Evolutionary conservation across 2,888 invertebrate genomes (phyloP), one percentile per base, ranked within the genome.

Genomic region (Metallyticus violacea): DNA sequence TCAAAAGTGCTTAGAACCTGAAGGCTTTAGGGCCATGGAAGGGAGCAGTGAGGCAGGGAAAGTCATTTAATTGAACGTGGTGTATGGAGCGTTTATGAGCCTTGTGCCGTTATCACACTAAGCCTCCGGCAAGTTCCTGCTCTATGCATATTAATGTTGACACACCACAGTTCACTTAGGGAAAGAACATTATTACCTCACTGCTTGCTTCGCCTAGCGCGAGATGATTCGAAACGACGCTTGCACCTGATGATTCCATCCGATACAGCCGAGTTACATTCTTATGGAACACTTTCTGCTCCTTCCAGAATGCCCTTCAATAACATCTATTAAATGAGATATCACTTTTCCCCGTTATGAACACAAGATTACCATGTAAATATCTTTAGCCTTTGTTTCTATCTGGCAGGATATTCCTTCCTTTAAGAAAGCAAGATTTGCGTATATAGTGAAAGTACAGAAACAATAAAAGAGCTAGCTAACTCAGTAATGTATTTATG

Each of bases 101-200:
- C 40, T 62, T 62, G 40, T 62, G 40, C 40, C 40, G 6, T 62
- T 62, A 62, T 62, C 9, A 62, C 40, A 62, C 40, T 15, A 1
- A 62, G 40, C 40, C 40, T 1, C 15, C 1, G 40, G 40, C 40
- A 62, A 62, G 40, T 62, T 62, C 22, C 40, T 62, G 22, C 82
- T 82, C 76, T 22, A 82, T 76, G 82, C 82, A 82, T 82, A 82
- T 82, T 82, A 82, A 82, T 76, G 76, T 40, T 76, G 4, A 26
- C 29, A 76, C 82, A 26, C 26, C 81, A 30, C 40, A 15, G 40
- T 62, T 80, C 79, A n/a, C 79, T 27, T 79, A 79, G 29, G 40
- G 76, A 82, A 62, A 82, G 82, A 82, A 82, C 82, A 76, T 27
- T 26, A 82, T 76, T 76, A 82, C 82, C 76, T 40, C 76, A 76